Base-by-base conservation (phyloP, 53 echinoderm and acorn worm genomes). In the Echinarachnius parma region DNA sequence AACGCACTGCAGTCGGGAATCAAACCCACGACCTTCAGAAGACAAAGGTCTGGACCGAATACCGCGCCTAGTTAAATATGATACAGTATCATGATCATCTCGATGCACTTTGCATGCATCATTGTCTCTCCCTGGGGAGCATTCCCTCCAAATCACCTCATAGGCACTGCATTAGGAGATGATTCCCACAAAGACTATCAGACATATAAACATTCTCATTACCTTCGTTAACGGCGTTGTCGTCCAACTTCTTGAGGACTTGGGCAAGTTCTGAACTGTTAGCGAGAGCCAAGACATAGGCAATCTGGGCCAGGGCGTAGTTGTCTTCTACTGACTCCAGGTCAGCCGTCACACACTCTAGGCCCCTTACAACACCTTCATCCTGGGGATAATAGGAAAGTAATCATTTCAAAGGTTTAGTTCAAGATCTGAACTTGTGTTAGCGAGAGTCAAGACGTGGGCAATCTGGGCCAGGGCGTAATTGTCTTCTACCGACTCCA, bases 401-500 rank as follows among this genome's bases (percentile, higher is more conserved):
- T n/a, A n/a, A n/a, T n/a, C n/a, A n/a, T n/a, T n/a, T n/a, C n/a
- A n/a, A n/a, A n/a, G n/a, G n/a, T n/a, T n/a, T n/a, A n/a, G n/a
- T n/a, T 31, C 19, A 11, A 79, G 52, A 3, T 46, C 36, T 0
- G 54, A 54, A n/a, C n/a, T n/a, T 48, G 64, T 82, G 1, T 58
- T 20, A 23, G 75, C 85, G 25, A 92, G 76, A 0, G 89, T 59
- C 62, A 92, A 28, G 24, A 89, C 83, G 44, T 92, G 89, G 1
- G 93, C 88, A 32, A 89, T 80, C 59, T 85, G 85, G 23, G 86
- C 57, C 2, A 79, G 81, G 39, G 93, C 77, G 48, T 92, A 92
- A 29, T 60, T 88, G 61, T 89, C 93, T 0, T 60, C 65, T 27
- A 85, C 58, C 0, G 68, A 81, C 15, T 68, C 71, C 18, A 92